A percentile compares a stretch with the other conserved stretches of the same genome.
Evolutionary conservation across 2,113 vertebrate genomes (phyloP).

Genomic region (Neomonachus schauinslandi): DNA sequence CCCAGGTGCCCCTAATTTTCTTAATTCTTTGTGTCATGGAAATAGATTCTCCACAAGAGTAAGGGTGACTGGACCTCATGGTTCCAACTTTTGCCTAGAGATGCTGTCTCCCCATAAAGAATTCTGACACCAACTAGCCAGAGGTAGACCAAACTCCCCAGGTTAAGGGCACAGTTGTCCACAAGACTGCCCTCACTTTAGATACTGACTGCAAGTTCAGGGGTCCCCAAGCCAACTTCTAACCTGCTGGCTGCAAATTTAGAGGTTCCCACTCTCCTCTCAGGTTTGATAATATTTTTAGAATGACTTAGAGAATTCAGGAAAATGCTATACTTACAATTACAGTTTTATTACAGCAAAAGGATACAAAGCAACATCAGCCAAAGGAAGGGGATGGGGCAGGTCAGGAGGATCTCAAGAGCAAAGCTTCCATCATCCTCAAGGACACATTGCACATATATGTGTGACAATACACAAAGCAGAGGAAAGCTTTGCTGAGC

Average conservation of each 20-base stretch:
- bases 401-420: neutral
- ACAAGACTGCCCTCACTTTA: neutral
- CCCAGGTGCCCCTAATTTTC: neutral
- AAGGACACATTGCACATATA: neutral
- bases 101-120: neutral
- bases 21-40: slow-evolving; percentile 10
- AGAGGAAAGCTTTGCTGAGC: neutral
- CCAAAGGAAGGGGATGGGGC: neutral
- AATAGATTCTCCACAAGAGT: neutral
- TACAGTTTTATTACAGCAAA: slow-evolving; percentile 21
- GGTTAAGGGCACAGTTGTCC: neutral
- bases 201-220: neutral
- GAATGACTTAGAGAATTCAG: neutral
- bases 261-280: neutral
- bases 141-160: neutral
- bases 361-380: neutral
- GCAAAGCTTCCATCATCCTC: neutral
- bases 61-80: neutral
- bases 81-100: neutral
- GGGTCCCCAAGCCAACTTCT: neutral
- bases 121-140: neutral
- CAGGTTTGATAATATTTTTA: neutral
- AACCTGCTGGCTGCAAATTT: neutral
- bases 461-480: neutral
- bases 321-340: neutral